Evolutionary conservation across 2,797 vertebrate genomes (phyloP).

Genomic region (Tragopan temminckii): DNA sequence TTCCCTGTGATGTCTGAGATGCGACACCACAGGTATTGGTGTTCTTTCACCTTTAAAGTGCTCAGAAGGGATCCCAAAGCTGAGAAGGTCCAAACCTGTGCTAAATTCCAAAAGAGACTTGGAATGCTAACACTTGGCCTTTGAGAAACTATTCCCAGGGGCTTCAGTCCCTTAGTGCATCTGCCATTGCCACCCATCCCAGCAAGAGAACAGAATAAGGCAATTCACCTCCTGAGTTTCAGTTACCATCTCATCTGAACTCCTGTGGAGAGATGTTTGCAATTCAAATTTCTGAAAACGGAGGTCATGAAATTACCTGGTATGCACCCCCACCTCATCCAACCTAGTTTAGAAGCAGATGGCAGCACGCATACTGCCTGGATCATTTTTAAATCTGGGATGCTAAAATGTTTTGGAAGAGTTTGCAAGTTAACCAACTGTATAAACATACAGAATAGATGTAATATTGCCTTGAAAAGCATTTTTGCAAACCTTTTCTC

Average conservation of each 20-base stretch:
- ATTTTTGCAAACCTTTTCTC: constrained; percentile 78
- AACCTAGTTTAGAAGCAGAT: background rate
- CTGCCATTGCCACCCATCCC: background rate
- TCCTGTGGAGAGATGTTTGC: background rate
- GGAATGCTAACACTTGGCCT: constrained; percentile 26
- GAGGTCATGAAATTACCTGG: background rate
- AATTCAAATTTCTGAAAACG: background rate
- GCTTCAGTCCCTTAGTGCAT: background rate
- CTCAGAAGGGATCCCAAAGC: constrained; percentile 30
- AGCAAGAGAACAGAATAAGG: background rate
- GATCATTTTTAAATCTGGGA: constrained; percentile 30
- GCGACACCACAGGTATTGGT: background rate
- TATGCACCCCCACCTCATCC: background rate
- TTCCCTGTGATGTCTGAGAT: background rate
- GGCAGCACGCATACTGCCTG: background rate
- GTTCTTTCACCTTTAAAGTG: constrained; percentile 19
- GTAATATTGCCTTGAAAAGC: constrained; percentile 69
- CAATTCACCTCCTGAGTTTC: background rate
- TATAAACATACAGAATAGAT: constrained; percentile 70
- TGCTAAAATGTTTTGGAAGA: constrained; percentile 50
- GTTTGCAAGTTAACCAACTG: constrained; percentile 64
- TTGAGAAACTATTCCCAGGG: constrained; percentile 3
- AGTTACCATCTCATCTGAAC: background rate
- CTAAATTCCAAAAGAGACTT: constrained; percentile 25
- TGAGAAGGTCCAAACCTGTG: background rate